Evolutionary conservation across 2,113 vertebrate genomes (phyloP), one percentile per base, ranked within the genome.

Genomic region (Ammodytes marinus): DNA sequence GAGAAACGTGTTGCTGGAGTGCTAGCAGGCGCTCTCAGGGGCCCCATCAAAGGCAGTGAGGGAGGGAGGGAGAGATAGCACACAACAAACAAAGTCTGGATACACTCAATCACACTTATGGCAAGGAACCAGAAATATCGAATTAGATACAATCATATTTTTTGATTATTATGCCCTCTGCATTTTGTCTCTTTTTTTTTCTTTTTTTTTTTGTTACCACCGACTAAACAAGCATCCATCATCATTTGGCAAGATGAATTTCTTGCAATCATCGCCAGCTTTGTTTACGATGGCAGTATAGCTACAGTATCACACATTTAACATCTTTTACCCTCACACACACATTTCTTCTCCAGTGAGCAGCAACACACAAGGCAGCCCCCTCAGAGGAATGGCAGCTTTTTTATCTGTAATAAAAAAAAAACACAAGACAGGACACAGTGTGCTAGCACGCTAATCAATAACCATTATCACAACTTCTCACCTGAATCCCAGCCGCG

Each of bases 381-480:
- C 69, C 54, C 74, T 71, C 54, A 4, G 50, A 77, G 75, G 54
- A 69, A 66, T 59, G 74, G 50, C 10, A 60, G 75, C 78, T 87
- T 86, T 87, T 86, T 91, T 86, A 84, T 90, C 85, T 82, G 81
- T 78, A 88, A 88, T 27, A 27, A 27, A 27, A 27, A 71, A 87
- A 82, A 89, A n/a, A n/a, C n/a, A 87, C 67, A 75, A 83, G 87
- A 86, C 80, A 79, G 78, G 83, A 90, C 86, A 87, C 79, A 58
- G 50, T 58, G 83, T 83, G 69, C 74, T 15, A 8, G 74, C 15
- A 57, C 15, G 39, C 76, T 70, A 86, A 91, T 93, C 88, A 88
- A 92, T 93, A 91, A 87, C 81, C 80, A 93, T 91, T 87, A 93
- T 91, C 81, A 19, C 82, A 82, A 83, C 68, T 88, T 83, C 79